A percentile compares a stretch with the other conserved stretches of the same genome.
Evolutionary conservation across 1,140 invertebrate species (phyloP).

Genomic region (Venustaconcha ellipsiformis): DNA sequence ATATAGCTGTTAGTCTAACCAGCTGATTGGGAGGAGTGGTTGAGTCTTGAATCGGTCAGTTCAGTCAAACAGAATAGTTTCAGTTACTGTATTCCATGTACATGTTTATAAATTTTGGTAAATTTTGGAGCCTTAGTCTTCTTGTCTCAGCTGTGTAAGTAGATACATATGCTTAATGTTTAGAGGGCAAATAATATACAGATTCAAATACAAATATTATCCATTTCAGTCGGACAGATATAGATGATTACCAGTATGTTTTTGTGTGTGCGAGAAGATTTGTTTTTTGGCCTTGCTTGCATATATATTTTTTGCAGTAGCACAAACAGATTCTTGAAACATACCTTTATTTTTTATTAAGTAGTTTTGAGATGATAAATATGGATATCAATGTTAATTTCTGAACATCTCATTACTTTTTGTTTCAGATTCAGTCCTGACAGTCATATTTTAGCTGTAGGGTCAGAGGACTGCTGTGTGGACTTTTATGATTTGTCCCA

Average conservation of each 20-base stretch:
- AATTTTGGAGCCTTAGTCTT: too few species aligned
- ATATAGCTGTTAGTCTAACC: too few species aligned
- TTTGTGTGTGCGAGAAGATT: not conserved
- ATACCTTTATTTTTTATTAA: not conserved
- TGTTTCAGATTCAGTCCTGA: constrained; percentile 65
- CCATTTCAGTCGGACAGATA: not conserved
- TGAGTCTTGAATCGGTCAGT: too few species aligned
- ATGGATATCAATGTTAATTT: not conserved
- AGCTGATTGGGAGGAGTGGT: too few species aligned
- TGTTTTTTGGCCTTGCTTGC: not conserved
- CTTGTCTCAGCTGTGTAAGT: too few species aligned
- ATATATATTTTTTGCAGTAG: not conserved
- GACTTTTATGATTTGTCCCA: constrained; percentile 67
- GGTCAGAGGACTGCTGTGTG: constrained; percentile 64
- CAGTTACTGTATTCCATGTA: too few species aligned
- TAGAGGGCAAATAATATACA: too few species aligned
- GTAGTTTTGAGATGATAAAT: not conserved
- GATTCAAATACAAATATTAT: too few species aligned
- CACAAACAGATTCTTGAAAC: not conserved
- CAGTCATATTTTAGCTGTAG: constrained; percentile 63
- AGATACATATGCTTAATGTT: too few species aligned
- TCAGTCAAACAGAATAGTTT: too few species aligned
- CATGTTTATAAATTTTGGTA: too few species aligned
- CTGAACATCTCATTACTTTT: constrained; percentile 3
- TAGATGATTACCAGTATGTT: not conserved